These are phyloP conservation scores for Python bivittatus DNA, from an alignment of 2,113 vertebrate genomes.

Conservation along the genomic window DNA sequence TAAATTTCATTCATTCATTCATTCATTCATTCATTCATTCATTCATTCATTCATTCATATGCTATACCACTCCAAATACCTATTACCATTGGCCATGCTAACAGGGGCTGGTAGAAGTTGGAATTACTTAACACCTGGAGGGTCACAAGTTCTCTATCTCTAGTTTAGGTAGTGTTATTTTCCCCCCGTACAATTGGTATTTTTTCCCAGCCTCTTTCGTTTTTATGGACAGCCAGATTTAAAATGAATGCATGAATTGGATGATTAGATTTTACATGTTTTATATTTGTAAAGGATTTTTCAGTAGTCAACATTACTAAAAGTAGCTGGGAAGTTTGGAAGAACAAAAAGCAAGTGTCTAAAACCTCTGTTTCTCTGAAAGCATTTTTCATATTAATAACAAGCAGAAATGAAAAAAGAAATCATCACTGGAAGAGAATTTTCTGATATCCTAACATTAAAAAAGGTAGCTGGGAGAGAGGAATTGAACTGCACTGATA, in stretches of 20 bases:
- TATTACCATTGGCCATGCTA: neutral
- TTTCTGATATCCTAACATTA: neutral
- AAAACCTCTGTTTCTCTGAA: conserved; percentile 2
- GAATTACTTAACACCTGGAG: neutral
- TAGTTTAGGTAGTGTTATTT: neutral
- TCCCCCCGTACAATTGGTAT: neutral
- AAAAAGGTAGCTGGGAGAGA: conserved; percentile 30
- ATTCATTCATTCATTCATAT: no score
- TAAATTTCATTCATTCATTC: no score
- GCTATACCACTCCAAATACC: no score
- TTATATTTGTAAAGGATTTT: neutral
- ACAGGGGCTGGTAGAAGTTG: neutral
- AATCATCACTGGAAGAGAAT: neutral
- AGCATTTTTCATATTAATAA: neutral
- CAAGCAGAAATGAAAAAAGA: neutral
- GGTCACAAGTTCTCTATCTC: no score
- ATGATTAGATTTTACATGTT: neutral
- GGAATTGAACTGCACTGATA: conserved; percentile 13
- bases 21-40: no score
- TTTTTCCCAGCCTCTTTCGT: neutral
- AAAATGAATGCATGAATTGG: neutral
- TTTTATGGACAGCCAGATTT: neutral
- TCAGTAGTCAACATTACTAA: neutral
- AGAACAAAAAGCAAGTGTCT: neutral
- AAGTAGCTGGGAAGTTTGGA: neutral